Conservation (phyloP, 2,888 invertebrate genomes). For the Camponotus fellah region DNA sequence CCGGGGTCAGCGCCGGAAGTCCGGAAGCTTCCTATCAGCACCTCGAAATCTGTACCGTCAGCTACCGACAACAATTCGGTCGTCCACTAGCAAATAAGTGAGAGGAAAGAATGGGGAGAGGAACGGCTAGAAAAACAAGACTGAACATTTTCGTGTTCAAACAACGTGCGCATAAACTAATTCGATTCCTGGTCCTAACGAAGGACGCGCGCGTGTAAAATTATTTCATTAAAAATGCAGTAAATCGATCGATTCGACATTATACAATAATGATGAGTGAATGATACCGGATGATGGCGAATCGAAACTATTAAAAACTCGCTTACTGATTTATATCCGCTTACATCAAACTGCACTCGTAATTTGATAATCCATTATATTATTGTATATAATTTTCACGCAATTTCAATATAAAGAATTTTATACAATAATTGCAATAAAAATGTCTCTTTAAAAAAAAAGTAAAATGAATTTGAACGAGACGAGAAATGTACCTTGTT, state of each 20-base stretch:
- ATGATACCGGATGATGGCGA: slow-evolving; percentile 44
- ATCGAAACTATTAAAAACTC: slow-evolving; percentile 52
- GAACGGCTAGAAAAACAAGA: not conserved
- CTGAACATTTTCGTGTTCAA: slow-evolving; percentile 16
- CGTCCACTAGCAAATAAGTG: slow-evolving; percentile 48
- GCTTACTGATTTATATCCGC: slow-evolving; percentile 40
- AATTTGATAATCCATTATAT: slow-evolving; percentile 45
- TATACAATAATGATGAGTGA: slow-evolving; percentile 50
- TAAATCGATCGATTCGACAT: slow-evolving; percentile 42
- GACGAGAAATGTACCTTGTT: not conserved
- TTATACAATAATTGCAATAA: slow-evolving; percentile 2
- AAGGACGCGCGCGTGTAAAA: slow-evolving; percentile 28
- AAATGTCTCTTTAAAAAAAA: not conserved
- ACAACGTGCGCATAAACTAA: slow-evolving; percentile 2
- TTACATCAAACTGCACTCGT: slow-evolving; percentile 29
- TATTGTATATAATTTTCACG: slow-evolving; percentile 29
- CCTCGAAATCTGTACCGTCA: slow-evolving; percentile 84
- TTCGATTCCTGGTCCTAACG: slow-evolving; percentile 32
- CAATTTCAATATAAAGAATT: slow-evolving; percentile 16
- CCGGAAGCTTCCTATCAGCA: slow-evolving; percentile 81
- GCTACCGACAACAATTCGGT: slow-evolving; percentile 72
- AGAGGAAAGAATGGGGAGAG: slow-evolving; percentile 27
- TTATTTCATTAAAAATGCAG: slow-evolving; percentile 51
- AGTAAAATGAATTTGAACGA: not conserved
- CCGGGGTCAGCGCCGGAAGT: slow-evolving; percentile 80